phyloP scores from a whole-genome alignment of 2,113 vertebrate genomes.

The Lagenorhynchus albirostris region DNA sequence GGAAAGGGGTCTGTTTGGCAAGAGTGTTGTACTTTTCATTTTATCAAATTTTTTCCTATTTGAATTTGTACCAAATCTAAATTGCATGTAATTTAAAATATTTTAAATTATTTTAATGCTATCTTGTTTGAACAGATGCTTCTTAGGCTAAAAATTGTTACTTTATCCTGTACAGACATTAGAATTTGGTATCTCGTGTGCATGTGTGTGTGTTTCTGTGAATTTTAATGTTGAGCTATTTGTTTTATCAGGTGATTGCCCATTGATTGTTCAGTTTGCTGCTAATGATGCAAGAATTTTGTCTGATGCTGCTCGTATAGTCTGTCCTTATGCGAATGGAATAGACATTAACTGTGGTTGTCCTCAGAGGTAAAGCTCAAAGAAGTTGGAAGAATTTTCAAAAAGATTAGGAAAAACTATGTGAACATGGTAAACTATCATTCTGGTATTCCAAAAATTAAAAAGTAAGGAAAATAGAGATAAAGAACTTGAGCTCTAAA shows the following conservation, averaged over 20 bases:
- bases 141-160: constrained; percentile 11
- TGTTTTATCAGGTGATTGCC: constrained; percentile 88
- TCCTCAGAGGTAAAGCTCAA: constrained; percentile 91
- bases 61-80: constrained; percentile 16
- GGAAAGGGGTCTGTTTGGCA: neutral
- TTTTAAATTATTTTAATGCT: neutral
- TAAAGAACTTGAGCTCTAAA: neutral
- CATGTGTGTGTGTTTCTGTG: neutral
- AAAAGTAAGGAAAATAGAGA: constrained; percentile 10
- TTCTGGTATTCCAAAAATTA: constrained; percentile 52
- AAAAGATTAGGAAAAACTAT: constrained; percentile 62
- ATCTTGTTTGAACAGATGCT: constrained; percentile 33
- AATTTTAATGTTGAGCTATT: constrained; percentile 64
- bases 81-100: constrained; percentile 33
- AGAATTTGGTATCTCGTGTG: neutral
- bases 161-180: neutral
- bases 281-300: constrained; percentile 93
- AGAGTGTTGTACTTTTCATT: neutral
- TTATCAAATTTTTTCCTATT: neutral
- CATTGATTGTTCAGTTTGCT: constrained; percentile 96
- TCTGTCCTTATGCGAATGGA: constrained; percentile 93
- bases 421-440: constrained; percentile 51
- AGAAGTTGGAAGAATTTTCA: constrained; percentile 44
- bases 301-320: constrained; percentile 90
- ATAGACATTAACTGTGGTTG: constrained; percentile 98